Evolutionary conservation across 2,888 invertebrate species (phyloP).

Genomic region (Beris morrisii): DNA sequence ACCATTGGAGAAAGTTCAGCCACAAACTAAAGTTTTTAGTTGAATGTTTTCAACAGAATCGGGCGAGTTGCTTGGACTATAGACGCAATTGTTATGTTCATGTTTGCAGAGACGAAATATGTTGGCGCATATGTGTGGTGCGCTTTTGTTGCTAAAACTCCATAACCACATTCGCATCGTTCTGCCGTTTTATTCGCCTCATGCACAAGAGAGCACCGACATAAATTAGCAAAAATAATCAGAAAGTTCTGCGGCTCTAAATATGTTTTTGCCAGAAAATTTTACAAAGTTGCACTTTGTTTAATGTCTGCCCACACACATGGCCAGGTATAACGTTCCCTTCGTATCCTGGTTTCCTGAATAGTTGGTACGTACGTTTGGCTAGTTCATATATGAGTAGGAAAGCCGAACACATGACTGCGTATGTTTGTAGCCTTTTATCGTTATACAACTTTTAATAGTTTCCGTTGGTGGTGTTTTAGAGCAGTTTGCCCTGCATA

Average conservation of each 20-base stretch:
- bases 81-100: constrained; percentile 23
- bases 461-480: constrained; percentile 11
- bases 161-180: constrained; percentile 17
- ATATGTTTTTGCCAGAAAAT: constrained; percentile 24
- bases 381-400: neutral
- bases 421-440: constrained; percentile 11
- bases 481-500: constrained; percentile 6
- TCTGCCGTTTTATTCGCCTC: constrained; percentile 22
- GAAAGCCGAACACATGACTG: neutral
- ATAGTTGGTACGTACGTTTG: neutral
- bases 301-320: constrained; percentile 13
- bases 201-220: constrained; percentile 25
- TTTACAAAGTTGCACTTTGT: constrained; percentile 28
- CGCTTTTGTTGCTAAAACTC: constrained; percentile 22
- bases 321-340: neutral
- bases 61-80: constrained; percentile 5
- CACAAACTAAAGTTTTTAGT: constrained; percentile 17
- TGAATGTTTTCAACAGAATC: constrained; percentile 6
- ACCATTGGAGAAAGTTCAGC: constrained; percentile 11
- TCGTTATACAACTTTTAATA: constrained; percentile 15
- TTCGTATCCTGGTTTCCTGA: neutral
- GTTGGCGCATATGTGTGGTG: constrained; percentile 10
- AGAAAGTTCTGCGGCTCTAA: constrained; percentile 30
- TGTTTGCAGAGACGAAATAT: constrained; percentile 24
- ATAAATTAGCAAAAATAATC: constrained; percentile 37